Evolutionary conservation across 92 coral and sea anemone genomes (phyloP).

Genomic region (Desmophyllum pertusum): DNA sequence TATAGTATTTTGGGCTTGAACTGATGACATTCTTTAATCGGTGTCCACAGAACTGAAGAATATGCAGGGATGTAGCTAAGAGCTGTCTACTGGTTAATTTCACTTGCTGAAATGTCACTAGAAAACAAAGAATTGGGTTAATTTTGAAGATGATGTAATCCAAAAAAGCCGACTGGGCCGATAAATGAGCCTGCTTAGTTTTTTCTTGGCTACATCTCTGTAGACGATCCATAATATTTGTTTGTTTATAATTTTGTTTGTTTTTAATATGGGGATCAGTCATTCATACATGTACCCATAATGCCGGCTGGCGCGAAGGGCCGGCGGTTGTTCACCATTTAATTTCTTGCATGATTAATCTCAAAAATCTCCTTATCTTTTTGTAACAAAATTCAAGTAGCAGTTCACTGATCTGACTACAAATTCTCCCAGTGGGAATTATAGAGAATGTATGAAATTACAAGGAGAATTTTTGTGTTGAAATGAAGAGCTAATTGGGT

Average conservation of each 20-base stretch:
- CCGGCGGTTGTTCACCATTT: background rate
- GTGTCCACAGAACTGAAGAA: background rate
- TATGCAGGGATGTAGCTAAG: background rate
- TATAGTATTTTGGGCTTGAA: background rate
- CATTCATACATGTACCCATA: no score
- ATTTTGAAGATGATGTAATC: no score
- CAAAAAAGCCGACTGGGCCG: no score
- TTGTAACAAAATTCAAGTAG: background rate
- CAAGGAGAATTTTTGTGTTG: background rate
- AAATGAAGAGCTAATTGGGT: background rate
- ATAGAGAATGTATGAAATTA: background rate
- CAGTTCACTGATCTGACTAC: background rate
- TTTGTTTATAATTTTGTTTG: background rate
- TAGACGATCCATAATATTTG: no score
- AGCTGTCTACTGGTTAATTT: no score
- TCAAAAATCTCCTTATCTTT: background rate
- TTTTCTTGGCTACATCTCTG: no score
- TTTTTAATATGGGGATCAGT: background rate
- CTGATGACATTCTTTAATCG: background rate
- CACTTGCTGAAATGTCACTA: no score
- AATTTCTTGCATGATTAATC: background rate
- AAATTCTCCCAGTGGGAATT: background rate
- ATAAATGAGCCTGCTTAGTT: no score
- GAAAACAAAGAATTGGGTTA: no score
- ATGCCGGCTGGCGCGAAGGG: no score